phyloP scores from a whole-genome alignment of 2,113 vertebrate genomes.

The Thamnaconus septentrionalis region DNA sequence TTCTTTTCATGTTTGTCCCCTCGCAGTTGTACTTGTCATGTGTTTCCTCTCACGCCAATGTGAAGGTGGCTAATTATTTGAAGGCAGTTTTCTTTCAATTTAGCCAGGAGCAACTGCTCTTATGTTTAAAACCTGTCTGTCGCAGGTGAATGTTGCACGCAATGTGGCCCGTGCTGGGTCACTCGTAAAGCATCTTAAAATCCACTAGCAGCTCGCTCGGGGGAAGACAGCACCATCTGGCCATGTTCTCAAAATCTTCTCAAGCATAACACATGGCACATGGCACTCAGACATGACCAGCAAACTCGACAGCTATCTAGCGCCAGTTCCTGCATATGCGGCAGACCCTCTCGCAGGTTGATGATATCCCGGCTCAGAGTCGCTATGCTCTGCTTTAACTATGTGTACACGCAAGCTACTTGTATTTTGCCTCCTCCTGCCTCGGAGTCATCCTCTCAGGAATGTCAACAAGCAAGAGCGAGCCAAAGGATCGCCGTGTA shows the following conservation, averaged over 20 bases:
- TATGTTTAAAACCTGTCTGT: not conserved
- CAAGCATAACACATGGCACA: conserved; percentile 56
- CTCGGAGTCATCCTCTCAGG: conserved; percentile 44
- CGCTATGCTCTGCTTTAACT: conserved; percentile 52
- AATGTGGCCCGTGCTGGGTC: conserved; percentile 14
- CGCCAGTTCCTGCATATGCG: conserved; percentile 53
- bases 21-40: not conserved
- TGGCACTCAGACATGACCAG: conserved; percentile 47
- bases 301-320: conserved; percentile 48
- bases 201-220: conserved; percentile 41
- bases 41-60: not conserved
- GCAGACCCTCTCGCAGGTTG: conserved; percentile 47
- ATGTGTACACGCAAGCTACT: conserved; percentile 43
- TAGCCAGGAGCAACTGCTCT: not conserved
- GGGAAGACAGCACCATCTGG: conserved; percentile 53
- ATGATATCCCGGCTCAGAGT: conserved; percentile 48
- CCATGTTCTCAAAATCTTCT: conserved; percentile 50
- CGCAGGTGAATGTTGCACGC: conserved; percentile 6
- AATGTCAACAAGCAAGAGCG: conserved; percentile 50
- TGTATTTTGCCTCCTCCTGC: conserved; percentile 40
- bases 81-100: not conserved
- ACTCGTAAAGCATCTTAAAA: conserved; percentile 25
- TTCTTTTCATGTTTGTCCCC: not conserved
- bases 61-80: not conserved
- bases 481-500: conserved; percentile 56